Percentiles rank a stretch among this genome's conserved stretches.
Evolutionary conservation across 1,140 invertebrate genomes (phyloP).

Genomic region (Neodiprion lecontei): DNA sequence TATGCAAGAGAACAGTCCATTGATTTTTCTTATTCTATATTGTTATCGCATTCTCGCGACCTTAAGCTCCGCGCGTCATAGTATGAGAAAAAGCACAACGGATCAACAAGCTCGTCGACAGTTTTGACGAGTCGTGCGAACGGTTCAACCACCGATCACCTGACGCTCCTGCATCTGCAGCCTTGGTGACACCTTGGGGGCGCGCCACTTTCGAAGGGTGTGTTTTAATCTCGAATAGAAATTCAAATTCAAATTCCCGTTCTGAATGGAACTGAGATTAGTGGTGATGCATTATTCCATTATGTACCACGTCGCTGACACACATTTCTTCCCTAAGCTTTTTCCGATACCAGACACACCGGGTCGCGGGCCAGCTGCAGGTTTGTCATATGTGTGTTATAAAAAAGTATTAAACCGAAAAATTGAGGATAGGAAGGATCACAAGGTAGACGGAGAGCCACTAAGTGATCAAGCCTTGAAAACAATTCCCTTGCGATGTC

Average conservation of each 20-base stretch:
- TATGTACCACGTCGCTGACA: conserved; percentile 4
- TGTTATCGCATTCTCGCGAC: too few relatives aligned
- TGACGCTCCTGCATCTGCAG: neutral
- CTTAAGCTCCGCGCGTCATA: too few relatives aligned
- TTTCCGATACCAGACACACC: neutral
- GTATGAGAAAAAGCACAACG: neutral
- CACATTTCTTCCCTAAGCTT: conserved; percentile 1
- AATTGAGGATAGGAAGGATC: neutral
- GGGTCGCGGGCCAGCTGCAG: neutral
- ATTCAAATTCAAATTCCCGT: conserved; percentile 2
- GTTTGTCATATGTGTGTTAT: neutral
- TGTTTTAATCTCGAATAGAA: neutral
- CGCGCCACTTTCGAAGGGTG: neutral
- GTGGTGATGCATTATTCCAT: conserved; percentile 5
- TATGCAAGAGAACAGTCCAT: too few relatives aligned
- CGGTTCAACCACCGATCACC: neutral
- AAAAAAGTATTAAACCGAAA: neutral
- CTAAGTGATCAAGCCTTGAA: neutral
- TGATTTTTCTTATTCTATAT: too few relatives aligned
- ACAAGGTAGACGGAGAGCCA: neutral
- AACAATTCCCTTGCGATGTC: neutral
- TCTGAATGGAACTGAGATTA: conserved; percentile 7
- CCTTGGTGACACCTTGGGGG: neutral
- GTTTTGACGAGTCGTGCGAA: conserved; percentile 1
- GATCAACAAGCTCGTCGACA: neutral